These are phyloP conservation scores for Therioaphis trifolii DNA, from an alignment of 2,888 invertebrate species.

Conservation along the genomic window DNA sequence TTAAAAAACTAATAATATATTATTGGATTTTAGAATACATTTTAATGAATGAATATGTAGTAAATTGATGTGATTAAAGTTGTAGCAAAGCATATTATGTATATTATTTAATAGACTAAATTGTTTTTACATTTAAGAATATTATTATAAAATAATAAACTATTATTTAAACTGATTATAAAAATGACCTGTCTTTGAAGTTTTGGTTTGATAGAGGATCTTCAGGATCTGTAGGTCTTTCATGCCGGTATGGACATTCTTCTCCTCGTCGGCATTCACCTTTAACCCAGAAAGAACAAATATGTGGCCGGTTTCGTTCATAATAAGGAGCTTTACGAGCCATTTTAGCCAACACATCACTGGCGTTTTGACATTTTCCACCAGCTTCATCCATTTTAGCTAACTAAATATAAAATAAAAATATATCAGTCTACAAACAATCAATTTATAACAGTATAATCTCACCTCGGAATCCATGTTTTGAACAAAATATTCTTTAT, in stretches of 20 bases:
- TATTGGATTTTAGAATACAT: too few species aligned
- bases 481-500: constrained; percentile 93
- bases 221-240: constrained; percentile 96
- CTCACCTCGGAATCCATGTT: constrained; percentile 75
- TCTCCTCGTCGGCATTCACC: constrained; percentile 96
- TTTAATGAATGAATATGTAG: too few species aligned
- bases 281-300: constrained; percentile 98
- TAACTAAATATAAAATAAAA: constrained; percentile 45
- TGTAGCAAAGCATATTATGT: too few species aligned
- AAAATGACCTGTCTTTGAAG: constrained; percentile 81
- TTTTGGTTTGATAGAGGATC: constrained; percentile 96
- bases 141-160: not conserved
- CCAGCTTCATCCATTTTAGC: constrained; percentile 71
- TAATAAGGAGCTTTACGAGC: constrained; percentile 95
- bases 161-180: not conserved
- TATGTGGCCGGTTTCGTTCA: constrained; percentile 93
- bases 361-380: constrained; percentile 80
- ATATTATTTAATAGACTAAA: too few species aligned
- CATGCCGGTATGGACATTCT: constrained; percentile 95
- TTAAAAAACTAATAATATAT: too few species aligned
- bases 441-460: not conserved
- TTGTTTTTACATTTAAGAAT: too few species aligned
- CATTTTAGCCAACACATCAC: constrained; percentile 85
- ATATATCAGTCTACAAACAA: not conserved
- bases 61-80: too few species aligned